A percentile compares a stretch with the other conserved stretches of the same genome.
phyloP scores from a whole-genome alignment of 1,140 invertebrate genomes.

The Vanessa tameamea region DNA sequence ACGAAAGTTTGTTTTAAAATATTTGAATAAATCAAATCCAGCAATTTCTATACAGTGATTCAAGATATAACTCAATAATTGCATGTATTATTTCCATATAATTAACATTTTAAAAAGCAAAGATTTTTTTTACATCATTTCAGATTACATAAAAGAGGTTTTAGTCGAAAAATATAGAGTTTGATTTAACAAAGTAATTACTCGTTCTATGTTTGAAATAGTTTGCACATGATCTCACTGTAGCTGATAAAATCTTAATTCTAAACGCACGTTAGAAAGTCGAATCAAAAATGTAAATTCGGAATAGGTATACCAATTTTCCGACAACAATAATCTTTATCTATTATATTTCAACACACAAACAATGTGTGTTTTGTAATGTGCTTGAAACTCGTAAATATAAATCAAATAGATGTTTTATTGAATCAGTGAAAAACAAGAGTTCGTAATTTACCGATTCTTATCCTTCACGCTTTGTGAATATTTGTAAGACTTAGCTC shows the following conservation, averaged over 20 bases:
- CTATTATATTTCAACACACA: slow-evolving; percentile 21
- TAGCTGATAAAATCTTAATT: not conserved
- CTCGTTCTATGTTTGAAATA: too few species aligned
- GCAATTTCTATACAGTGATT: too few species aligned
- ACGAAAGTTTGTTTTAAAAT: too few species aligned
- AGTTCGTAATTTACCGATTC: slow-evolving; percentile 35
- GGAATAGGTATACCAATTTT: not conserved
- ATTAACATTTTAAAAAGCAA: too few species aligned
- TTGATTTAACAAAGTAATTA: too few species aligned
- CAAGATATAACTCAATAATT: too few species aligned
- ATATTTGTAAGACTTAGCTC: slow-evolving; percentile 23
- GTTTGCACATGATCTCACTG: not conserved
- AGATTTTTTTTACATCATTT: too few species aligned
- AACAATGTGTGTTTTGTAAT: slow-evolving; percentile 15
- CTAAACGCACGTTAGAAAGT: not conserved
- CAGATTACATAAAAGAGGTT: too few species aligned
- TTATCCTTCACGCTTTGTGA: slow-evolving; percentile 37
- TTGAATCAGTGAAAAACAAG: slow-evolving; percentile 37
- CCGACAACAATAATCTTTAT: slow-evolving; percentile 1
- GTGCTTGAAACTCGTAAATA: slow-evolving; percentile 2
- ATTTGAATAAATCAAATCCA: too few species aligned
- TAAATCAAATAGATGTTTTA: slow-evolving; percentile 31
- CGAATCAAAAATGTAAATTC: not conserved
- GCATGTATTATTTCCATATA: too few species aligned
- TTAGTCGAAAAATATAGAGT: too few species aligned